Evolutionary conservation across 2,888 invertebrate species (phyloP).

Genomic region (Watsonalla binaria): DNA sequence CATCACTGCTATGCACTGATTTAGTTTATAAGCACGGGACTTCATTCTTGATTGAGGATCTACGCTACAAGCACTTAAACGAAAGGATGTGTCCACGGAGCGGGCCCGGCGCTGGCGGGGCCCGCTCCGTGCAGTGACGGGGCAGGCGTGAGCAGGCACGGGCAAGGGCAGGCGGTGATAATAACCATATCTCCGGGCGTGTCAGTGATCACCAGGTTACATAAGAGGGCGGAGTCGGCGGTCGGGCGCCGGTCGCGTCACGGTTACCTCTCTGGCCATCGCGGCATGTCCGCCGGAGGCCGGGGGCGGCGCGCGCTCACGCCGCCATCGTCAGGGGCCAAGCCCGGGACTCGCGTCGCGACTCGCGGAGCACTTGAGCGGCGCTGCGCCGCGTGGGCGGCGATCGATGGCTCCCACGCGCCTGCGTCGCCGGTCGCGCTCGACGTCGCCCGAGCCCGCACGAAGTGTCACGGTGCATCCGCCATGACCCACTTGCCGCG

Average conservation of each 20-base stretch:
- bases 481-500: conserved; percentile 71
- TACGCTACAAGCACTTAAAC: conserved; percentile 14
- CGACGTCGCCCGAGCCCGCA: conserved; percentile 39
- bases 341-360: conserved; percentile 70
- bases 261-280: conserved; percentile 85
- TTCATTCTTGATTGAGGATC: conserved; percentile 7
- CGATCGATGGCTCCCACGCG: conserved; percentile 52
- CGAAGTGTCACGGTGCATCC: conserved; percentile 47
- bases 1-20: conserved; percentile 21
- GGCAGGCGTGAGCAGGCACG: conserved; percentile 14
- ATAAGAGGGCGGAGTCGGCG: conserved; percentile 49
- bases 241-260: conserved; percentile 49
- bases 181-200: conserved; percentile 48
- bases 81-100: conserved; percentile 9
- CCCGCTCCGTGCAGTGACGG: conserved; percentile 12
- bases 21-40: conserved; percentile 10
- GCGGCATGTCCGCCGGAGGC: conserved; percentile 83
- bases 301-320: conserved; percentile 77
- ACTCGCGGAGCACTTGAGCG: conserved; percentile 63
- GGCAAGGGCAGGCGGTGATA: conserved; percentile 23
- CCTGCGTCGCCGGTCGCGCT: conserved; percentile 48
- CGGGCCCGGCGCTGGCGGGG: conserved; percentile 7
- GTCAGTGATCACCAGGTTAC: conserved; percentile 48
- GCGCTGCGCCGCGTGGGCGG: conserved; percentile 60
- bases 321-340: conserved; percentile 73